Conservation (phyloP, 2,797 vertebrate species). For the Pseudocheirus occidentalis region DNA sequence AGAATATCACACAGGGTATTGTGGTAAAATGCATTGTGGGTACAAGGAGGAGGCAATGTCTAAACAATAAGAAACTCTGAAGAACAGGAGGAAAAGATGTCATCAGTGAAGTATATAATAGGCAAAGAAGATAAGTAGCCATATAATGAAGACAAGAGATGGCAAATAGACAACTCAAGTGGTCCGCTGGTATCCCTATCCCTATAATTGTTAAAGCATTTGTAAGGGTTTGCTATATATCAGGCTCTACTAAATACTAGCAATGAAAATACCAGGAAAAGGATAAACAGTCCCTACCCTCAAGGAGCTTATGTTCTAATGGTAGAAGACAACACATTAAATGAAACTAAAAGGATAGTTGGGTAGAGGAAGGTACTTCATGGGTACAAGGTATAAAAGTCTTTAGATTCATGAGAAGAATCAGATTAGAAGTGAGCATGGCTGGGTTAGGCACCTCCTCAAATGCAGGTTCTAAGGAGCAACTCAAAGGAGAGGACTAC, state of each 20-base stretch:
- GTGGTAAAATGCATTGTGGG: background rate
- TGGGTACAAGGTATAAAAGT: background rate
- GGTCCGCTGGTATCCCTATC: background rate
- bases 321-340: background rate
- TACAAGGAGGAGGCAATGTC: background rate
- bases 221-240: background rate
- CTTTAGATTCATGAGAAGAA: background rate
- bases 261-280: background rate
- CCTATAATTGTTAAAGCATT: background rate
- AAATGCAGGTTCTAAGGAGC: background rate
- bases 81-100: background rate
- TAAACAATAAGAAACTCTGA: background rate
- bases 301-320: background rate
- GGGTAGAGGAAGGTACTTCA: background rate
- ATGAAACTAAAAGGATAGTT: background rate
- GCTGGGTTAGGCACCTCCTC: background rate
- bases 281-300: background rate
- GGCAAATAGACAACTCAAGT: background rate
- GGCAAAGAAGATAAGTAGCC: background rate
- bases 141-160: background rate
- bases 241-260: background rate
- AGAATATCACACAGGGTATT: background rate
- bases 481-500: background rate
- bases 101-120: background rate
- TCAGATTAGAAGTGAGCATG: background rate